Evolutionary conservation across 2,797 vertebrate genomes (phyloP), one percentile per base, ranked within the genome.

Genomic region (Phataginus tetradactyla): DNA sequence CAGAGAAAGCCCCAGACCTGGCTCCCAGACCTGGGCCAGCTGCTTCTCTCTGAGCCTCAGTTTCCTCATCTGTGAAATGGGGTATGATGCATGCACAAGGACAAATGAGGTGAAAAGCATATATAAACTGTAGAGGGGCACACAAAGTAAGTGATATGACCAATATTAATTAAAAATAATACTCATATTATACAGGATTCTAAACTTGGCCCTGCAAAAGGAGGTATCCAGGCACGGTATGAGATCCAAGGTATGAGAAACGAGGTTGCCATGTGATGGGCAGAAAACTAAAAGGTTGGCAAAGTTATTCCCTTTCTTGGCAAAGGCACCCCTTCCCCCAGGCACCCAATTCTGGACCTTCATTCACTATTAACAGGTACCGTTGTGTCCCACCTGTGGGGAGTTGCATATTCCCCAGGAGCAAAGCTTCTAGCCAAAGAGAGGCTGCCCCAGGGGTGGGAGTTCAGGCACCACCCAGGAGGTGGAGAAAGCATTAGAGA

Each of bases 61-160:
- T 78, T 77, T 96, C 27, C 59, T 61, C 57, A 55, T 32, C 95
- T 91, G 71, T 88, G 91, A 86, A 68, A 49, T 83, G 88, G 90
- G 86, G 1, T 21, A 6, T 78, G 25, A 85, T 3, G 21, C 15
- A 27, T 34, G 66, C 12, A 1, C 32, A n/a, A 45, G 51, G 29
- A 83, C 37, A 20, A 71, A 80, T 1, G 32, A 87, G 10, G 49
- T 1, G 11, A 37, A 80, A 88, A 18, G 32, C 25, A 1, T 7
- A 1, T 17, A 7, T 20, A 53, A 68, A 32, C 34, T 27, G 8
- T 7, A 66, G 61, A 23, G 7, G 20, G 12, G 37, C 17, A 7
- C 49, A 39, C 55, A 25, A 8, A 32, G 55, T n/a, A 49, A 69
- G 86, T 9, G 45, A 69, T 37, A 5, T 27, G 53, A 21, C 32